These are phyloP conservation scores for Philaenus spumarius DNA, from an alignment of 1,140 invertebrate species.

Conservation along the genomic window DNA sequence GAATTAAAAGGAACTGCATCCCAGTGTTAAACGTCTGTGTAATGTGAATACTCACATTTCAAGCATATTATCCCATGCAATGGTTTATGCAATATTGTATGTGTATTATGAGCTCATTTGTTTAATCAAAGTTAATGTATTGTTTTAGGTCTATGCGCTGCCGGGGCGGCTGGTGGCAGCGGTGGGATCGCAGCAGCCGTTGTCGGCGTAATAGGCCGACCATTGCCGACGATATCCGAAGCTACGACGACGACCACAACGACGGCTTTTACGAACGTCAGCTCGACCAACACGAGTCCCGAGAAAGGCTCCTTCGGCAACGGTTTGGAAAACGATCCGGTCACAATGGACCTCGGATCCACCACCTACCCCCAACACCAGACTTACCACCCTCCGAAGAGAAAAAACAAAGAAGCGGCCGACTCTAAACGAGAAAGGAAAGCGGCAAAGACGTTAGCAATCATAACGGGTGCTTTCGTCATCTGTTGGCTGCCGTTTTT, in stretches of 20 bases:
- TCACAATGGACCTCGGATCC: slow-evolving; percentile 48
- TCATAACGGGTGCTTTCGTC: slow-evolving; percentile 85
- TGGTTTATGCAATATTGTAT: no score
- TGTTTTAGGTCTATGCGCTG: slow-evolving; percentile 28
- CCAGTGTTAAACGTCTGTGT: no score
- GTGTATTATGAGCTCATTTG: no score
- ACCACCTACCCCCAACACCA: slow-evolving; percentile 31
- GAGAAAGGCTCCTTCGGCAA: slow-evolving; percentile 58
- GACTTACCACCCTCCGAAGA: slow-evolving; percentile 28
- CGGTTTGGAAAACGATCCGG: slow-evolving; percentile 56
- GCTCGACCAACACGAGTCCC: slow-evolving; percentile 61
- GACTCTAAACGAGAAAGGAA: slow-evolving; percentile 82
- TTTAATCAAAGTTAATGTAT: no score
- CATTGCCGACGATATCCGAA: slow-evolving; percentile 57
- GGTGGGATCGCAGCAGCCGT: slow-evolving; percentile 65
- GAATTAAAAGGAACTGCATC: no score
- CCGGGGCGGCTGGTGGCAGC: slow-evolving; percentile 34
- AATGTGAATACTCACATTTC: no score
- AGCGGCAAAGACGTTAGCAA: slow-evolving; percentile 85
- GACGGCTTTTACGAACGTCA: slow-evolving; percentile 55
- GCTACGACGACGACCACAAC: slow-evolving; percentile 35
- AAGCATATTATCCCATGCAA: no score
- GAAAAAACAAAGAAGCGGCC: slow-evolving; percentile 57
- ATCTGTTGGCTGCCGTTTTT: slow-evolving; percentile 88
- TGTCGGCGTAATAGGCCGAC: slow-evolving; percentile 60